Base-by-base conservation (phyloP, 2,888 invertebrate species). In the Sarcophaga rosellei region DNA sequence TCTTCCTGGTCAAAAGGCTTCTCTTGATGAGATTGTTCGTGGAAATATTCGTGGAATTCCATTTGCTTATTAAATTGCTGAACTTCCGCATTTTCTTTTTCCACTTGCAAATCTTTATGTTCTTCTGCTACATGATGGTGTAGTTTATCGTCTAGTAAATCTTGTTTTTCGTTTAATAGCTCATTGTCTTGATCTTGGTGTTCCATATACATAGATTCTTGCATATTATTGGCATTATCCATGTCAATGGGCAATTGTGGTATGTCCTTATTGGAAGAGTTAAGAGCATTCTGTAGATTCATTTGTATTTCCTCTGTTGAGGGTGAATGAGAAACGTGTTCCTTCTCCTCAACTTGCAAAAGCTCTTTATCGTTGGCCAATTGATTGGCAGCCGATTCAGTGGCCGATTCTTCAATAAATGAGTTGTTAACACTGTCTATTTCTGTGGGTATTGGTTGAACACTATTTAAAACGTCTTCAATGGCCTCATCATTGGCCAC, bases 391-490 rank as follows among this genome's bases (percentile, higher is more conserved):
- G 63, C 66, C 20, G 75, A 68, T 72, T 84, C 84, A 3, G 78
- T 75, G 23, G 72, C 78, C 1, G 81, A 74, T 77, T 90, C 87
- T 23, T 91, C 92, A n/a, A 88, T 88, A 44, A 87, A 89, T 0
- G 90, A 90, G 59, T 80, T 88, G 47, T 89, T 87, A 8, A 88
- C 75, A 68, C 89, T 89, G 17, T 89, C 90, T 15, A 77, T 82
- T 45, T 89, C 88, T 1, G 82, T 88, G 10, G 93, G 93, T 57
- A 93, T 84, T 3, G 89, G 88, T 82, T 93, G 93, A 17, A 93
- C 93, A 0, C 92, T 91, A 83, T 93, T 93, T 10, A 93, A 88
- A 23, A 92, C 88, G 77, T 93, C 91, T 73, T 91, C 91, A 57
- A 92, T 92, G 10, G 89, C 75, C 21, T 89, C 89, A 25, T 84